These are phyloP conservation scores for Battus philenor DNA, from an alignment of 1,140 invertebrate genomes.

Conservation along the genomic window DNA sequence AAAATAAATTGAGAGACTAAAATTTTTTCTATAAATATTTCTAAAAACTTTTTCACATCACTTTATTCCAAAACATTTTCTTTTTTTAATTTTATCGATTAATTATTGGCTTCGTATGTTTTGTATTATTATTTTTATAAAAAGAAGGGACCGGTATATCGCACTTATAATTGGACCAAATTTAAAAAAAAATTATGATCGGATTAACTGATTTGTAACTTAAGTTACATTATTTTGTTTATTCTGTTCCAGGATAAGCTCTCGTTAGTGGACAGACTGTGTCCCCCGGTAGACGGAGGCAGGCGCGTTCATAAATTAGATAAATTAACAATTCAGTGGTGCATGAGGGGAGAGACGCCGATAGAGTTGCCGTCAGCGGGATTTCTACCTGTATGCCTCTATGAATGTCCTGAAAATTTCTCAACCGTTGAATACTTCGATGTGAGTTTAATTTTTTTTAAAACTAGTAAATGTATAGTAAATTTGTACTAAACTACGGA, in stretches of 20 bases:
- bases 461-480: no score
- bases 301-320: constrained; percentile 36
- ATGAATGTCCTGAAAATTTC: constrained; percentile 87
- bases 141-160: no score
- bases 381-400: constrained; percentile 82
- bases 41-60: neutral
- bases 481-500: no score
- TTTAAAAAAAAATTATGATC: no score
- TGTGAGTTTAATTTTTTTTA: constrained; percentile 72
- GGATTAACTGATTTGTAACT: no score
- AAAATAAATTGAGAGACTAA: neutral
- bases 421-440: constrained; percentile 89
- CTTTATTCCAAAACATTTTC: no score
- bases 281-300: constrained; percentile 25
- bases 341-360: constrained; percentile 56
- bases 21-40: neutral
- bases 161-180: no score
- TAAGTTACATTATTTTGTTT: no score
- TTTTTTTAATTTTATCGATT: no score
- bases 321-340: constrained; percentile 48
- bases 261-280: constrained; percentile 54
- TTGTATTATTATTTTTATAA: no score
- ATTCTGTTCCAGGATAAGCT: constrained; percentile 52
- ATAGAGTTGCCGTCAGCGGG: constrained; percentile 68
- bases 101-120: no score